A percentile compares a stretch with the other conserved stretches of the same genome.
phyloP scores from a whole-genome alignment of 1,140 invertebrate species.

The Antheraea pernyi region DNA sequence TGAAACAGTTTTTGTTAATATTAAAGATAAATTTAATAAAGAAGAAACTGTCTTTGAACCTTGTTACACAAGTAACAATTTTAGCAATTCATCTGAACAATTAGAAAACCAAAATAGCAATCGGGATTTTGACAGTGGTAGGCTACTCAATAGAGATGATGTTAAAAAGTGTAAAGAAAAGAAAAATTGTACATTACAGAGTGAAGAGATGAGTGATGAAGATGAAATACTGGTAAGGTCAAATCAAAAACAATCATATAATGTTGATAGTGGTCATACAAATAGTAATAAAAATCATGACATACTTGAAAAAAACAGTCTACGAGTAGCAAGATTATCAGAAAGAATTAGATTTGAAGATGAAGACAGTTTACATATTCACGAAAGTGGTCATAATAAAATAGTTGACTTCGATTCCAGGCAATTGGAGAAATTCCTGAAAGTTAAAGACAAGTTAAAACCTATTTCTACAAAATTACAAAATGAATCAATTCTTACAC shows the following conservation, averaged over 20 bases:
- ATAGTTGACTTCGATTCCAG: slow-evolving; percentile 17
- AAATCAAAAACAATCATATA: not conserved
- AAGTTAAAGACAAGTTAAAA: slow-evolving; percentile 34
- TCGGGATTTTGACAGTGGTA: not conserved
- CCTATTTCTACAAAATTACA: slow-evolving; percentile 14
- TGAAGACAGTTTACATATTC: slow-evolving; percentile 23
- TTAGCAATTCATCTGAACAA: not conserved
- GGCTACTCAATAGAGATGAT: not conserved
- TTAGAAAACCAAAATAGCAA: not conserved
- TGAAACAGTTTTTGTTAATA: not conserved
- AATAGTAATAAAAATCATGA: slow-evolving; percentile 8
- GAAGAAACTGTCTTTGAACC: slow-evolving; percentile 1
- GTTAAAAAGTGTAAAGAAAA: slow-evolving; percentile 19
- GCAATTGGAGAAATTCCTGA: slow-evolving; percentile 35
- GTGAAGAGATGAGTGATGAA: slow-evolving; percentile 2
- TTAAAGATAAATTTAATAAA: slow-evolving; percentile 7
- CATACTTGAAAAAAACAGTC: slow-evolving; percentile 19
- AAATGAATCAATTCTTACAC: slow-evolving; percentile 23
- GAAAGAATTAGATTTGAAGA: slow-evolving; percentile 54
- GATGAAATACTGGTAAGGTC: not conserved
- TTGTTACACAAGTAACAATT: not conserved
- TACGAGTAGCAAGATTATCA: slow-evolving; percentile 31
- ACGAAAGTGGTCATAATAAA: slow-evolving; percentile 14
- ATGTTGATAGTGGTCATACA: not conserved
- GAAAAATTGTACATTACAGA: slow-evolving; percentile 23